phyloP scores from a whole-genome alignment of 2,797 vertebrate genomes.

The Poeciliopsis turneri region DNA sequence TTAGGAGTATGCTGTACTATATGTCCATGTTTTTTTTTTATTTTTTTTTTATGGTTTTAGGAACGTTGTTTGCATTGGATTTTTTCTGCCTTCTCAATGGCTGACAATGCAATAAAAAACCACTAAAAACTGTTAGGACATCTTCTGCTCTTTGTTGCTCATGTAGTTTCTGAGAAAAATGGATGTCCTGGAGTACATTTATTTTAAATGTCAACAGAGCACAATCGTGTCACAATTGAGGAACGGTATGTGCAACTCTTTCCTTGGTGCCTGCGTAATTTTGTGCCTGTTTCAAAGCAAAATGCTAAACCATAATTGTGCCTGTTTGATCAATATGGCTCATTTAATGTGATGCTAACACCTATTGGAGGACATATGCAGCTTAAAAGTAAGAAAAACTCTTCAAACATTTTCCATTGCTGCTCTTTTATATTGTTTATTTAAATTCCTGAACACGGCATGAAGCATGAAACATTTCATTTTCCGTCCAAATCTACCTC shows the following conservation, averaged over 20 bases:
- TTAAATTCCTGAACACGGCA: background rate
- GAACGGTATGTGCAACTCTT: background rate
- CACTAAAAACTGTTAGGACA: background rate
- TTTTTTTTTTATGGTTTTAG: background rate
- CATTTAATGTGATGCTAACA: background rate
- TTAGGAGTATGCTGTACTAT: background rate
- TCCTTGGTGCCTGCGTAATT: background rate
- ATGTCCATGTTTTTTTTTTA: background rate
- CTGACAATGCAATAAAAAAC: background rate
- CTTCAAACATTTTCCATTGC: background rate
- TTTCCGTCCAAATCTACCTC: background rate
- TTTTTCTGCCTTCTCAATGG: background rate
- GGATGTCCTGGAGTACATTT: no score
- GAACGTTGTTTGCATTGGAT: background rate
- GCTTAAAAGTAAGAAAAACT: background rate
- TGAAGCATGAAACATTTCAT: background rate
- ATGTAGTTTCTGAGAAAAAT: conserved; percentile 5
- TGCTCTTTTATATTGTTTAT: background rate
- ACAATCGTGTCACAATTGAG: background rate
- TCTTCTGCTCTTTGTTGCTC: background rate
- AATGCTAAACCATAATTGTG: background rate
- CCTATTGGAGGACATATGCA: no score
- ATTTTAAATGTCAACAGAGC: background rate
- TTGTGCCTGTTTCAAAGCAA: background rate
- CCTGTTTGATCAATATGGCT: background rate